phyloP scores from a whole-genome alignment of 1,140 invertebrate species.

The Medauroidea extradentata region DNA sequence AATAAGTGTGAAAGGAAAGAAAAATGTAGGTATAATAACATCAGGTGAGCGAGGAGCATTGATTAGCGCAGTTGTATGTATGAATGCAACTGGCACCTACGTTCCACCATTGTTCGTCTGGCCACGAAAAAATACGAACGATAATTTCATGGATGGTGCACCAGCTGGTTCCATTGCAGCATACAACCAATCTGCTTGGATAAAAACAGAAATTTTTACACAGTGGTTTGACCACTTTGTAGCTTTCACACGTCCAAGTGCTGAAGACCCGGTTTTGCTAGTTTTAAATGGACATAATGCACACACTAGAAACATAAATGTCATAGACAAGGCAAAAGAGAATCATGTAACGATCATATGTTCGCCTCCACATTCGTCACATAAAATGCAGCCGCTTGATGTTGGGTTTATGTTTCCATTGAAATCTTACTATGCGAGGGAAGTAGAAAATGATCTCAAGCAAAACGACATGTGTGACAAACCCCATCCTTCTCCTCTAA shows the following conservation, averaged over 20 bases:
- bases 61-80: conserved; percentile 34
- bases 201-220: conserved; percentile 28
- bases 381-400: conserved; percentile 42
- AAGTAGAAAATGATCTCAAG: conserved; percentile 29
- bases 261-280: conserved; percentile 24
- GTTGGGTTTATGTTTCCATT: conserved; percentile 37
- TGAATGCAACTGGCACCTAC: conserved; percentile 32
- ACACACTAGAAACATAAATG: conserved; percentile 1
- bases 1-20: conserved; percentile 29
- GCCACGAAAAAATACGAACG: conserved; percentile 26
- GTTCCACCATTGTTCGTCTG: conserved; percentile 37
- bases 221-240: conserved; percentile 40
- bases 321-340: background rate
- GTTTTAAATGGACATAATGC: background rate
- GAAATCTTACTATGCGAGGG: conserved; percentile 34
- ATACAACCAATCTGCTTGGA: conserved; percentile 27
- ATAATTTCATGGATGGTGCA: conserved; percentile 19
- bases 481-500: background rate
- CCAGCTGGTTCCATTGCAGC: conserved; percentile 34
- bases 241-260: conserved; percentile 12
- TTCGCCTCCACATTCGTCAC: conserved; percentile 34
- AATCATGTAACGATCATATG: conserved; percentile 9
- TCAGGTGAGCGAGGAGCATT: conserved; percentile 34
- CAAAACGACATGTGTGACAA: background rate
- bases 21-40: conserved; percentile 15